phyloP scores from a whole-genome alignment of 1,140 invertebrate species.

The Venturia canescens region DNA sequence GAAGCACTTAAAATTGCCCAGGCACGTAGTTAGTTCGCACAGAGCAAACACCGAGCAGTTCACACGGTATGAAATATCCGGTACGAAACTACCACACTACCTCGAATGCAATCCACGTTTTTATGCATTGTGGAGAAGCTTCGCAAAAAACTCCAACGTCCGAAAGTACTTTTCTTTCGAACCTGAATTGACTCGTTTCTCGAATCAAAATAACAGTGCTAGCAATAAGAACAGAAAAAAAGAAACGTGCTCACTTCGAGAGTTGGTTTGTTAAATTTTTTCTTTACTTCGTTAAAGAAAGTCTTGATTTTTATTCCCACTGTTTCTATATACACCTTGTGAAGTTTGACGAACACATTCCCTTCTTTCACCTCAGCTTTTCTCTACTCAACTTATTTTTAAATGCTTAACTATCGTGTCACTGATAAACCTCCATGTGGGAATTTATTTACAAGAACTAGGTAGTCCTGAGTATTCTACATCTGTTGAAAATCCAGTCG shows the following conservation, averaged over 20 bases:
- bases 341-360: no score
- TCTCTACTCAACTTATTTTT: no score
- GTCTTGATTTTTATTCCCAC: no score
- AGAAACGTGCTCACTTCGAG: not conserved
- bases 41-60: not conserved
- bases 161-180: not conserved
- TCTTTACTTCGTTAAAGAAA: no score
- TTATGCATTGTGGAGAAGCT: conserved; percentile 1
- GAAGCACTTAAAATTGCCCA: conserved; percentile 3
- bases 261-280: not conserved
- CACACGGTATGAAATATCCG: conserved; percentile 7
- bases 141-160: not conserved
- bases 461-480: no score
- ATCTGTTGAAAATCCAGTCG: no score
- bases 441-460: no score
- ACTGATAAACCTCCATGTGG: no score
- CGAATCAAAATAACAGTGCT: not conserved
- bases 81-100: not conserved
- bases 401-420: no score
- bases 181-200: not conserved
- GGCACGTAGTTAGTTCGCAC: not conserved
- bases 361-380: no score
- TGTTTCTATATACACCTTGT: no score
- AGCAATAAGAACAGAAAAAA: no score
- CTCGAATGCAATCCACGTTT: not conserved